Evolutionary conservation across 2,797 vertebrate genomes (phyloP).

Genomic region (Danio aesculapii): DNA sequence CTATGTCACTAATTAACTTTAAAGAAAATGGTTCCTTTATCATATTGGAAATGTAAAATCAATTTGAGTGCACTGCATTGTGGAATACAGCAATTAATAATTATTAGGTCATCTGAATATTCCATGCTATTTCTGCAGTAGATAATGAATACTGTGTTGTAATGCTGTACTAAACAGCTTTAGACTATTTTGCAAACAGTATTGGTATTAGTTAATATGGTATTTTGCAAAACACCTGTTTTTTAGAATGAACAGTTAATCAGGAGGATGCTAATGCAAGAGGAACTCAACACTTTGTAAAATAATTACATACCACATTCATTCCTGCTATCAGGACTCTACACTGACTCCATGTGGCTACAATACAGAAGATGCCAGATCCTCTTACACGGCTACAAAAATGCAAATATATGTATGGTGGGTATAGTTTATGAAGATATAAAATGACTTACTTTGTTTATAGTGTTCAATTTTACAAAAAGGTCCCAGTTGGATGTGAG

Average conservation of each 20-base stretch:
- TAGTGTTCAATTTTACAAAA: constrained; percentile 1
- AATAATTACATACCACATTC: constrained; percentile 17
- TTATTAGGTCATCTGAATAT: neutral
- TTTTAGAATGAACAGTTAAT: constrained; percentile 34
- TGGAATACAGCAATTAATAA: neutral
- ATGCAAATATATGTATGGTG: neutral
- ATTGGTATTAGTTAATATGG: neutral
- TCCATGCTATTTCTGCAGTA: neutral
- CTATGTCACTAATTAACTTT: too few species aligned
- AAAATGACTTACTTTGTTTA: neutral
- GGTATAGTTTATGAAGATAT: neutral
- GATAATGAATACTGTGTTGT: neutral
- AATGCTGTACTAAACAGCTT: neutral
- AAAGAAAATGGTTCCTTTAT: neutral
- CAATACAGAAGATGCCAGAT: constrained; percentile 14
- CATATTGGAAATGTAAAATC: neutral
- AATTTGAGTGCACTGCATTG: neutral
- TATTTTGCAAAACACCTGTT: constrained; percentile 13
- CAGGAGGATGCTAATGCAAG: constrained; percentile 12
- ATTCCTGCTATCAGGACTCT: constrained; percentile 41
- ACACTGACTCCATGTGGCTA: constrained; percentile 62
- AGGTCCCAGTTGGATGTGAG: neutral
- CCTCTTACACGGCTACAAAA: neutral
- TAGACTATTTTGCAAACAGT: neutral
- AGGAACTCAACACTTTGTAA: constrained; percentile 22